Evolutionary conservation across 2,113 vertebrate genomes (phyloP).

Genomic region (Echinops telfairi): DNA sequence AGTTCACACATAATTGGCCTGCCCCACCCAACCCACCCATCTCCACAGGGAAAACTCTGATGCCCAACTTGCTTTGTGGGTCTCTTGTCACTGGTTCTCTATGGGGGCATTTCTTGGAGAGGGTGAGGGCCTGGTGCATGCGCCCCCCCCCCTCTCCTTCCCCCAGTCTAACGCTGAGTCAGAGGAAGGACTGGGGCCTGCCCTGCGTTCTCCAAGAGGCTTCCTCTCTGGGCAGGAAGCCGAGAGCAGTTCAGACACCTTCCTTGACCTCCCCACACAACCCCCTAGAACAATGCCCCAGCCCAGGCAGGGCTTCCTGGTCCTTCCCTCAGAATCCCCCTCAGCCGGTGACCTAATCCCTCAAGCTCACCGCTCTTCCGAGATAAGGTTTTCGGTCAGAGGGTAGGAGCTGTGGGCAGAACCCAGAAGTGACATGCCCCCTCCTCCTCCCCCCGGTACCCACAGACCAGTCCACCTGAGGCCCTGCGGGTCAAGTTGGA

Average conservation of each 20-base stretch:
- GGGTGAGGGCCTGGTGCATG: not conserved
- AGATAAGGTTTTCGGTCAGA: constrained; percentile 52
- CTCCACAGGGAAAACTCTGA: not conserved
- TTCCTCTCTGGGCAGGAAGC: constrained; percentile 84
- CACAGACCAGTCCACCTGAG: constrained; percentile 36
- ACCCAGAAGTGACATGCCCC: constrained; percentile 41
- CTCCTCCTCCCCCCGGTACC: constrained; percentile 16
- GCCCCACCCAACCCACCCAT: not conserved
- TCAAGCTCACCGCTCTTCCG: constrained; percentile 19
- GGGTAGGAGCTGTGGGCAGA: not conserved
- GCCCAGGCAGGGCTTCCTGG: constrained; percentile 79
- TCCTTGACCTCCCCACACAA: constrained; percentile 76
- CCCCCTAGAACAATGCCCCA: constrained; percentile 83
- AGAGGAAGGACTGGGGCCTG: constrained; percentile 83
- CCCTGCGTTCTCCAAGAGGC: constrained; percentile 59
- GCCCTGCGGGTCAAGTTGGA: constrained; percentile 88
- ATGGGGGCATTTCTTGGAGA: constrained; percentile 1
- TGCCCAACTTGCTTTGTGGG: not conserved
- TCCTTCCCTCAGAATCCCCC: constrained; percentile 70
- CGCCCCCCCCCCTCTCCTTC: not conserved
- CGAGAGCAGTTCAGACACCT: constrained; percentile 77
- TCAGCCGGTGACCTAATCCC: constrained; percentile 64
- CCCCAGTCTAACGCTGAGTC: constrained; percentile 77
- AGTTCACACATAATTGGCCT: not conserved
- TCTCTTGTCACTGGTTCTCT: not conserved